A percentile compares a stretch with the other conserved stretches of the same genome.
Evolutionary conservation across 2,888 invertebrate species (phyloP).

Genomic region (Melieria picta): DNA sequence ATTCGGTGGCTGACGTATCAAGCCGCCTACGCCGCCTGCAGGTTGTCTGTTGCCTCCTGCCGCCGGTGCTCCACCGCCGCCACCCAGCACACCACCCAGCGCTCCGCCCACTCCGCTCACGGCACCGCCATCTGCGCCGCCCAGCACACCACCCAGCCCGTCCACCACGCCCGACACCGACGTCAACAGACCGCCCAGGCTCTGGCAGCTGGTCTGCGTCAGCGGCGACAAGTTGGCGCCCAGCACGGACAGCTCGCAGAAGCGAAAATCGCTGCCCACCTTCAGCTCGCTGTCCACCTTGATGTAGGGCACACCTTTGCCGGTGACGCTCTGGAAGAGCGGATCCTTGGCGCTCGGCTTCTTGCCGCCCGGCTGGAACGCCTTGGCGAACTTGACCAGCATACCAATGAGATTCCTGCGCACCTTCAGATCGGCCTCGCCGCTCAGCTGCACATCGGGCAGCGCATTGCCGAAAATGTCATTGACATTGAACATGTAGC

Average conservation of each 20-base stretch:
- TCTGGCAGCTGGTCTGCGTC: conserved; percentile 56
- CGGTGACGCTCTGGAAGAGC: conserved; percentile 64
- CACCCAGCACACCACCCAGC: conserved; percentile 26
- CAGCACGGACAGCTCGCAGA: conserved; percentile 61
- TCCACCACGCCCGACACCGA: conserved; percentile 47
- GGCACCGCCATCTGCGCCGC: conserved; percentile 27
- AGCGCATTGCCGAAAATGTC: conserved; percentile 71
- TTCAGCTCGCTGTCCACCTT: conserved; percentile 68
- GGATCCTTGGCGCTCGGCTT: conserved; percentile 39
- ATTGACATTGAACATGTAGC: conserved; percentile 76
- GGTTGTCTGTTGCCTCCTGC: neutral
- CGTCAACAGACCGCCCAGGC: conserved; percentile 49
- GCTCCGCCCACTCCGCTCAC: conserved; percentile 11
- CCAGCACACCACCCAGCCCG: conserved; percentile 42
- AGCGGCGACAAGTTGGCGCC: conserved; percentile 58
- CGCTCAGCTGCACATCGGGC: conserved; percentile 61
- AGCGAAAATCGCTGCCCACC: conserved; percentile 66
- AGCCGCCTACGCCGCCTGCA: neutral
- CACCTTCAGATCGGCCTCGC: conserved; percentile 72
- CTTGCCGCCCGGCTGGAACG: conserved; percentile 45
- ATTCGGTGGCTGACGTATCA: neutral
- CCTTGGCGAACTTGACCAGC: conserved; percentile 73
- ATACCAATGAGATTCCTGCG: conserved; percentile 74
- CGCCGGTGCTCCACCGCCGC: conserved; percentile 3
- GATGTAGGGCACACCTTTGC: conserved; percentile 68